Base-by-base conservation (phyloP, 2,797 vertebrate species). In the Yasuhikotakia modesta region DNA sequence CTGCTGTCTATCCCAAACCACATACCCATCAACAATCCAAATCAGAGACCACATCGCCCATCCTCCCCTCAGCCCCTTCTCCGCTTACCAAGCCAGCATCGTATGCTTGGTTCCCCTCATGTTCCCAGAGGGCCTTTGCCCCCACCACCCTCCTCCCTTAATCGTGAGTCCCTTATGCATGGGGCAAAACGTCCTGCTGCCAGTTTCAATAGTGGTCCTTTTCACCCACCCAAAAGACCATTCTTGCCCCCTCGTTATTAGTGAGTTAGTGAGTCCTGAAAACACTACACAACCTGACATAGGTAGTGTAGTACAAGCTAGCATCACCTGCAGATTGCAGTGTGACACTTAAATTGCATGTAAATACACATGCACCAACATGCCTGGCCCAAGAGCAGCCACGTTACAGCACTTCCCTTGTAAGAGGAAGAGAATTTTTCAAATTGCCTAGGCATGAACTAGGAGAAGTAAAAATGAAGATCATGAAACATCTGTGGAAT, bases 211-310 rank as follows among this genome's bases (percentile, higher is more conserved):
- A 84, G 89, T 76, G 86, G 92, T 52, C 94, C 94, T 2, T 95
- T 97, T 88, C 94, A 95, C 43, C 85, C 92, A 68, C 94, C 96
- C 16, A 98, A 98, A 91, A 96, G 97, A 90, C 97, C 97, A 35
- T 98, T 96, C 88, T 91, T 95, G 21, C 96, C 96, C 78, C 97
- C 95, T 50, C 95, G 96, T 91, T 98, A 98, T 93, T 98, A 95
- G 85, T 85, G 10, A 35, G 57, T 70, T 58, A 39, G 27, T 43
- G 43, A 76, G 74, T 35, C 7, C 24, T 48, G 70, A 46, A 46
- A 17, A 73, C 43, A 48, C 58, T 60, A 43, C 43, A 22, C 65
- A 35, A 22, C 22, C 65, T 39, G 19, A 43, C 24, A 55, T 57
- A 6, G 58, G 46, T 35, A 52, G 50, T 46, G 48, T 63, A 61